A percentile compares a stretch with the other conserved stretches of the same genome.
phyloP scores from a whole-genome alignment of 2,113 vertebrate genomes.

The Channa maculata region DNA sequence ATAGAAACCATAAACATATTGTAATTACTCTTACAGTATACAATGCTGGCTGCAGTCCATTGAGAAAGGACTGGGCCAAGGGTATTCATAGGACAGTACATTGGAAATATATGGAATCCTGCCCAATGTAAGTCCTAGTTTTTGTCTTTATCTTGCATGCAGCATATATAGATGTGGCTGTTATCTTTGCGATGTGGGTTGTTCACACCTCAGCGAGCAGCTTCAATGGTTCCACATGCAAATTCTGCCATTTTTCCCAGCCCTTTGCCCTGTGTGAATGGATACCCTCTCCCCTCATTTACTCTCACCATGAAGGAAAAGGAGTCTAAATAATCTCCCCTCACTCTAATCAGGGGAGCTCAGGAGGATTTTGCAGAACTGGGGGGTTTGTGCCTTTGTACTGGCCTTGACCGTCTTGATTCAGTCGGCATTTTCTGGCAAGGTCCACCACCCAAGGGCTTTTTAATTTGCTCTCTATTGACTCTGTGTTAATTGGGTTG shows the following conservation, averaged over 20 bases:
- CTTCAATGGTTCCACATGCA: constrained; percentile 67
- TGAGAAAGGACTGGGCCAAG: neutral
- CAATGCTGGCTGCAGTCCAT: constrained; percentile 10
- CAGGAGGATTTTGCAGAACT: constrained; percentile 55
- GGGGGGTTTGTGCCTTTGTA: constrained; percentile 74
- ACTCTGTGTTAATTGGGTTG: constrained; percentile 85
- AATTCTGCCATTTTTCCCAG: constrained; percentile 74
- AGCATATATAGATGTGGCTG: constrained; percentile 31
- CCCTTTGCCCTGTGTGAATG: constrained; percentile 77
- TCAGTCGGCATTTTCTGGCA: constrained; percentile 74
- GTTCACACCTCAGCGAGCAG: constrained; percentile 80
- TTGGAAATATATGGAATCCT: constrained; percentile 25
- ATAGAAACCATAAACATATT: constrained; percentile 30
- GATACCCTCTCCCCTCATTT: constrained; percentile 74
- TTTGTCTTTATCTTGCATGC: too few species aligned
- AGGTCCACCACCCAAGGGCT: constrained; percentile 73
- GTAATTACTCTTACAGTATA: constrained; percentile 23
- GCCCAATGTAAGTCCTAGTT: constrained; percentile 44
- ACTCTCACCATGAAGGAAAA: constrained; percentile 69
- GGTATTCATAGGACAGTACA: constrained; percentile 13
- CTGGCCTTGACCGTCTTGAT: constrained; percentile 76
- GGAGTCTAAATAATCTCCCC: constrained; percentile 73
- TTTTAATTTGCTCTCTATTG: constrained; percentile 87
- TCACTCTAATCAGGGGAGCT: constrained; percentile 76
- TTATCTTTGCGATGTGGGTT: constrained; percentile 70